phyloP scores from a whole-genome alignment of 2,797 vertebrate genomes.

The Alosa sapidissima region DNA sequence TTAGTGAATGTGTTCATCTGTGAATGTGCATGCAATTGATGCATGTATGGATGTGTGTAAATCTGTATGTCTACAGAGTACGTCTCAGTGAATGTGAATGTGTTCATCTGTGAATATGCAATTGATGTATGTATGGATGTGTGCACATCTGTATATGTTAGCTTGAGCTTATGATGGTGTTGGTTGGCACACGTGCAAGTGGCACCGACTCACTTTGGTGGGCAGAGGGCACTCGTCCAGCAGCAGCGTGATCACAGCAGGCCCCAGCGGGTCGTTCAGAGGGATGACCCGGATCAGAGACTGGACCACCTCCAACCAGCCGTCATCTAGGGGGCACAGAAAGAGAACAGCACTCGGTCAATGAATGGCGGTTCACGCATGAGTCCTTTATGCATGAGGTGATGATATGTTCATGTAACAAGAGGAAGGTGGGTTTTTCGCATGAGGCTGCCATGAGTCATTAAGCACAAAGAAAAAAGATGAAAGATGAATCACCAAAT shows the following conservation, averaged over 20 bases:
- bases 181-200: not conserved
- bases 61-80: no score
- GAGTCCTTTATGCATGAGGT: not conserved
- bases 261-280: slow-evolving; percentile 94
- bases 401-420: not conserved
- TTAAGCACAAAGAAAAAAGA: not conserved
- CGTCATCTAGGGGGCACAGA: slow-evolving; percentile 80
- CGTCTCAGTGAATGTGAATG: no score
- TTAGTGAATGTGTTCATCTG: no score
- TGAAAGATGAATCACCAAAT: not conserved
- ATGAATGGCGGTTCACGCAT: not conserved
- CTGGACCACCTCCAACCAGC: slow-evolving; percentile 98
- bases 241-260: slow-evolving; percentile 96
- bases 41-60: no score
- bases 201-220: slow-evolving; percentile 85
- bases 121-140: no score
- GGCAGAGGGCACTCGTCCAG: slow-evolving; percentile 97
- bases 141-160: not conserved
- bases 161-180: not conserved
- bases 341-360: not conserved
- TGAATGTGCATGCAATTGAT: no score
- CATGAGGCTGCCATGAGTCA: not conserved
- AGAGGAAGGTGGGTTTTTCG: slow-evolving; percentile 10
- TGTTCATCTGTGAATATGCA: no score
- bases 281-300: slow-evolving; percentile 98